Evolutionary conservation across 2,888 invertebrate genomes (phyloP).

Genomic region (Leptinotarsa rubiginosa): DNA sequence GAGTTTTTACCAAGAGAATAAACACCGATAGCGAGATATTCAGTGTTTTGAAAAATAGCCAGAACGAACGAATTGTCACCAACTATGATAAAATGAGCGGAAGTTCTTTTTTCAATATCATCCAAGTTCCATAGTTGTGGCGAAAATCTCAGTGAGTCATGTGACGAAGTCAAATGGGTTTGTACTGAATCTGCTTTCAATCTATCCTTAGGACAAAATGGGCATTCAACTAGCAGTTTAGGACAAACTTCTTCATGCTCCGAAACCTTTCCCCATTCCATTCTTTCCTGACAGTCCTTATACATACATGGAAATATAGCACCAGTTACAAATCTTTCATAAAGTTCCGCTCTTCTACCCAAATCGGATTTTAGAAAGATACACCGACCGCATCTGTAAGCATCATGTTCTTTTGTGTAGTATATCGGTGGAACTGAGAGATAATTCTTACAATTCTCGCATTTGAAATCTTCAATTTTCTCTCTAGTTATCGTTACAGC

Average conservation of each 20-base stretch:
- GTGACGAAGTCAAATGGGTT: not conserved
- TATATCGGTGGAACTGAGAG: constrained; percentile 12
- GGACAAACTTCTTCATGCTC: constrained; percentile 8
- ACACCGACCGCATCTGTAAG: constrained; percentile 12
- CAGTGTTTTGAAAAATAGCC: constrained; percentile 4
- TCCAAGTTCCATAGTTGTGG: constrained; percentile 12
- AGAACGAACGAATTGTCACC: not conserved
- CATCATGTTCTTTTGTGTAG: not conserved
- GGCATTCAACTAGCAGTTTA: not conserved
- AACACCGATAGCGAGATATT: constrained; percentile 12
- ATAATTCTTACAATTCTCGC: not conserved
- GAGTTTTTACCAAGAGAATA: not conserved
- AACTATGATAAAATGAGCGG: not conserved
- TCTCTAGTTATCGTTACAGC: not conserved
- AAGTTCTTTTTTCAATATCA: constrained; percentile 6
- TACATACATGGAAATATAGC: constrained; percentile 1
- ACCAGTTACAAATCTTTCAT: not conserved
- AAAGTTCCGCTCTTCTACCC: constrained; percentile 2
- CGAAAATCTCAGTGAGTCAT: not conserved
- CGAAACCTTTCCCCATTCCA: not conserved
- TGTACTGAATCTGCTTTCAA: not conserved
- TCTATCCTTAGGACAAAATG: not conserved
- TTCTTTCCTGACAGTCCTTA: not conserved
- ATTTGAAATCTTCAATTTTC: not conserved
- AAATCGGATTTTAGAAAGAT: not conserved